phyloP scores from a whole-genome alignment of 2,888 invertebrate genomes.

The Halictus quadricinctus region DNA sequence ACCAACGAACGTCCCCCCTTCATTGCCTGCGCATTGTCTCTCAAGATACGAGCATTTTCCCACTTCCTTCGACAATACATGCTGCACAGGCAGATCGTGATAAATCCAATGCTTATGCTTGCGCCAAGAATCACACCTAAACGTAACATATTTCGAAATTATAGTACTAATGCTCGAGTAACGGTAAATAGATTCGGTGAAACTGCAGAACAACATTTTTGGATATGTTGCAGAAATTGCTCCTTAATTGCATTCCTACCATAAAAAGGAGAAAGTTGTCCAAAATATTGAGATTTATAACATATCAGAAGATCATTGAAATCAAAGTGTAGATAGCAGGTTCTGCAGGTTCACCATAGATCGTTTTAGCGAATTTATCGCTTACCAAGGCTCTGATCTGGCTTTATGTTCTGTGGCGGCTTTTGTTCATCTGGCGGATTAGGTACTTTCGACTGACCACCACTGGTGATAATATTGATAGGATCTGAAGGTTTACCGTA shows the following conservation, averaged over 20 bases:
- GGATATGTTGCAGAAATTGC: too few species aligned
- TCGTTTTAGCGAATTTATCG: not conserved
- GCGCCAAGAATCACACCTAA: constrained; percentile 82
- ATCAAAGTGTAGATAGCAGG: not conserved
- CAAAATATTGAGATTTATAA: too few species aligned
- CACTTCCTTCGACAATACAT: constrained; percentile 79
- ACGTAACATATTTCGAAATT: not conserved
- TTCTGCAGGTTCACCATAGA: not conserved
- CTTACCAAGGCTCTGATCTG: constrained; percentile 79
- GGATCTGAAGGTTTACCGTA: constrained; percentile 82
- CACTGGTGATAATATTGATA: constrained; percentile 79
- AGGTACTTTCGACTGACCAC: constrained; percentile 67
- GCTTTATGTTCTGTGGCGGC: constrained; percentile 72
- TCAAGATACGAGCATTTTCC: constrained; percentile 74
- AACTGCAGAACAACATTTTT: not conserved
- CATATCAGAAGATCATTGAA: too few species aligned
- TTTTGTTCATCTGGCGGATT: constrained; percentile 75
- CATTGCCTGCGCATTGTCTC: constrained; percentile 74
- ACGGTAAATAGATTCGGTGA: not conserved
- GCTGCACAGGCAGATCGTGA: constrained; percentile 80
- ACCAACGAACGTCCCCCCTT: constrained; percentile 72
- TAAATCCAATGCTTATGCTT: constrained; percentile 81
- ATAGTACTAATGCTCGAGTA: not conserved
- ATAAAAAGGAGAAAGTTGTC: too few species aligned
- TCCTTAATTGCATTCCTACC: too few species aligned